Conservation (phyloP, 2,797 vertebrate genomes). For the Phrynocephalus forsythii region DNA sequence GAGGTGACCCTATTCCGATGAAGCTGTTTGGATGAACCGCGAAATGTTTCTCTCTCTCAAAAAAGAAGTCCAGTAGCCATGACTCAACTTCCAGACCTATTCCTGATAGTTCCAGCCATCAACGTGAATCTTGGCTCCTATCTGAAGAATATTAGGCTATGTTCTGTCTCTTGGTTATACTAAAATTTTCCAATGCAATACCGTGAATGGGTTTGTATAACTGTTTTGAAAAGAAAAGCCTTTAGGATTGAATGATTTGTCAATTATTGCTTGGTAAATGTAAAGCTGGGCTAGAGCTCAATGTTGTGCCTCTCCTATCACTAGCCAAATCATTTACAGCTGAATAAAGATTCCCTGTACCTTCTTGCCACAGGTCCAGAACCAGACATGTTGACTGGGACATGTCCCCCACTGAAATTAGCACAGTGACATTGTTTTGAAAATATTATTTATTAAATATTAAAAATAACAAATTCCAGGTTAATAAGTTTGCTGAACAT, state of each 20-base stretch:
- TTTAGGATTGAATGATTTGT: neutral
- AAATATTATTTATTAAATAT: conserved; percentile 74
- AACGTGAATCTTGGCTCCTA: neutral
- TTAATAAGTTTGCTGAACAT: conserved; percentile 70
- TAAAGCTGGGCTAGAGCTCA: neutral
- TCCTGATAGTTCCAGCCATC: neutral
- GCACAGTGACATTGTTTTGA: conserved; percentile 41
- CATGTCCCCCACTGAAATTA: neutral
- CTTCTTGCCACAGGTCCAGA: neutral
- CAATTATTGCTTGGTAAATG: neutral
- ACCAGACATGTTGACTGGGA: neutral
- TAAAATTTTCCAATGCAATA: neutral
- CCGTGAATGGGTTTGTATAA: neutral
- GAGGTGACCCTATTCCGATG: neutral
- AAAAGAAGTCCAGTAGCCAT: no score
- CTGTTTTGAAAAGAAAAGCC: neutral
- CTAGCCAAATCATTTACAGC: neutral
- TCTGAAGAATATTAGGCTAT: neutral
- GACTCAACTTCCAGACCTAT: no score
- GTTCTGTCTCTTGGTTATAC: neutral
- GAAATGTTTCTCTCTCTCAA: no score
- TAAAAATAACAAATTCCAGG: conserved; percentile 70
- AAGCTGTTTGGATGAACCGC: no score
- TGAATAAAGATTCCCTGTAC: neutral
- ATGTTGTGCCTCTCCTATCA: neutral